phyloP scores from a whole-genome alignment of 2,113 vertebrate species.

The Semnornis frantzii region DNA sequence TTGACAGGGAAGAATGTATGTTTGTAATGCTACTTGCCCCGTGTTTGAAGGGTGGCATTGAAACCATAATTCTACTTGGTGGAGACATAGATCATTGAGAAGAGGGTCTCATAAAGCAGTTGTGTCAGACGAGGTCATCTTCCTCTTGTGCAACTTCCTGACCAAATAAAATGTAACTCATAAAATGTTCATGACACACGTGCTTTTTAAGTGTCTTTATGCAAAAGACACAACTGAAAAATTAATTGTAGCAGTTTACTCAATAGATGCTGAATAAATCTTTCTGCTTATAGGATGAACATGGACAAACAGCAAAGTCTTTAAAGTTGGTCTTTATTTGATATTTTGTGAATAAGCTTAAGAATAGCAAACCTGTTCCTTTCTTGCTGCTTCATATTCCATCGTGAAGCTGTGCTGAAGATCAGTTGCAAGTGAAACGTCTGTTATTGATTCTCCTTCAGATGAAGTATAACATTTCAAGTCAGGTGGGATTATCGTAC shows the following conservation, averaged over 20 bases:
- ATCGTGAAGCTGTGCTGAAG: neutral
- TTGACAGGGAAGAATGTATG: conserved; percentile 47
- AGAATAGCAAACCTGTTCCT: neutral
- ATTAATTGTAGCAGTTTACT: conserved; percentile 28
- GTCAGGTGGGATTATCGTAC: neutral
- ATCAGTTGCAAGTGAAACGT: neutral
- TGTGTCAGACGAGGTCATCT: conserved; percentile 53
- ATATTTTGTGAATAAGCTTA: conserved; percentile 24
- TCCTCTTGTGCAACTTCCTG: conserved; percentile 29
- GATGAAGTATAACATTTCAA: neutral
- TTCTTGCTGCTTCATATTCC: neutral
- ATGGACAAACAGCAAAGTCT: conserved; percentile 5
- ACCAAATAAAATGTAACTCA: conserved; percentile 2
- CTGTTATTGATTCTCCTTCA: conserved; percentile 26
- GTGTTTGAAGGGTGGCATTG: conserved; percentile 46
- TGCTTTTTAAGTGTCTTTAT: neutral
- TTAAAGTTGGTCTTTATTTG: conserved; percentile 21
- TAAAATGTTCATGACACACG: conserved; percentile 15
- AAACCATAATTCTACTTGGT: conserved; percentile 41
- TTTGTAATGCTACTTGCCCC: conserved; percentile 26
- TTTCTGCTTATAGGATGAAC: neutral
- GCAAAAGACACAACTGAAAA: neutral
- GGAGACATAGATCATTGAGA: conserved; percentile 51
- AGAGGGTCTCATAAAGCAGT: conserved; percentile 66
- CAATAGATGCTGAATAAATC: conserved; percentile 12